These are phyloP conservation scores for Emmelina monodactyla DNA, from an alignment of 2,888 invertebrate species.

Conservation along the genomic window DNA sequence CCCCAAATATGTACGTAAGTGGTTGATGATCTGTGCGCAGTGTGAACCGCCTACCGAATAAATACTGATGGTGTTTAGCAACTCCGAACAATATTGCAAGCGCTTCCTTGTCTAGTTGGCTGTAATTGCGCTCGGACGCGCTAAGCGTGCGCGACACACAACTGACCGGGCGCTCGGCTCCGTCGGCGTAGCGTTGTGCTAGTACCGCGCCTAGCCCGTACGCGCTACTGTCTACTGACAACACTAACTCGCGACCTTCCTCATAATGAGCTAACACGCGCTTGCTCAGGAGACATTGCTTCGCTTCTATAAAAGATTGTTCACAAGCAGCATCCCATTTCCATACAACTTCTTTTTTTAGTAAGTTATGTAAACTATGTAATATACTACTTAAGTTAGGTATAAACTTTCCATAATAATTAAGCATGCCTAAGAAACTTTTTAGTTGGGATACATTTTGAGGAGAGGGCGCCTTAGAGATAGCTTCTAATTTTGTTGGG, in stretches of 20 bases:
- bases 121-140: neutral
- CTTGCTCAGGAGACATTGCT: too few species aligned
- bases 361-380: neutral
- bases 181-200: conserved; percentile 1
- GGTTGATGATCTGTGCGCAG: neutral
- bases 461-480: neutral
- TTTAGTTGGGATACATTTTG: neutral
- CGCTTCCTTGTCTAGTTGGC: neutral
- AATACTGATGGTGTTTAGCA: conserved; percentile 1
- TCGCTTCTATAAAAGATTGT: too few species aligned
- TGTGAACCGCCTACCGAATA: neutral
- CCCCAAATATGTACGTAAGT: neutral
- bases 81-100: neutral
- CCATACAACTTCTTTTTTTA: too few species aligned
- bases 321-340: too few species aligned
- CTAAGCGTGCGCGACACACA: conserved; percentile 3
- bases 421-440: conserved; percentile 1
- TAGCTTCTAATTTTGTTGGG: neutral
- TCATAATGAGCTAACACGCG: too few species aligned
- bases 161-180: conserved; percentile 3
- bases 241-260: too few species aligned
- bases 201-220: neutral
- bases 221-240: neutral
- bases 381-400: neutral
- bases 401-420: conserved; percentile 9